Conservation (phyloP, 1,140 invertebrate species). For the Cotesia chilonis region DNA sequence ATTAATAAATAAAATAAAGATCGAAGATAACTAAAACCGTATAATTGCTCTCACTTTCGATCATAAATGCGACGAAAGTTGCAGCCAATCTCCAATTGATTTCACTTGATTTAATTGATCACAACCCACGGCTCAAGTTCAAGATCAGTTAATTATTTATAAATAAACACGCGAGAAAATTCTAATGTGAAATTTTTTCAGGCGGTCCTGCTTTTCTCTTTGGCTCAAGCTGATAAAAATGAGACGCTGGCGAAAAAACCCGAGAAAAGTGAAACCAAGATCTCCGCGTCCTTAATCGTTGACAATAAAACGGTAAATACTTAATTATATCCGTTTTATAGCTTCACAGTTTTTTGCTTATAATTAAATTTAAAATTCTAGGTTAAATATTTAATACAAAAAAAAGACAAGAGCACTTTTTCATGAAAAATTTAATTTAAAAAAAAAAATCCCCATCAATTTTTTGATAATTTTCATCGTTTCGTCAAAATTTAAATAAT, state of each 20-base stretch:
- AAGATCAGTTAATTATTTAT: background rate
- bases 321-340: too few relatives aligned
- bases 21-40: too few relatives aligned
- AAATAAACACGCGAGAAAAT: constrained; percentile 1
- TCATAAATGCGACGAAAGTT: constrained; percentile 39
- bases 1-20: too few relatives aligned
- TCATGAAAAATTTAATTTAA: too few relatives aligned
- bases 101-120: constrained; percentile 36
- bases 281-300: constrained; percentile 61
- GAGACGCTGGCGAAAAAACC: constrained; percentile 34
- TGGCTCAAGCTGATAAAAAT: constrained; percentile 31
- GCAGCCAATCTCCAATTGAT: constrained; percentile 15
- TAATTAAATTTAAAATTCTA: too few relatives aligned
- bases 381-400: too few relatives aligned
- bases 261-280: constrained; percentile 46
- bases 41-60: constrained; percentile 32
- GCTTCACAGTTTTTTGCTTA: too few relatives aligned
- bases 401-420: too few relatives aligned
- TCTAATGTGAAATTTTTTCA: constrained; percentile 22
- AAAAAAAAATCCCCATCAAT: too few relatives aligned
- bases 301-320: constrained; percentile 59
- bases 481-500: too few relatives aligned
- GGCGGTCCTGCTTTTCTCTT: constrained; percentile 32
- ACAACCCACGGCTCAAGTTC: constrained; percentile 8
- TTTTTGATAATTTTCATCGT: too few relatives aligned